Percentiles rank a stretch among this genome's conserved stretches.
phyloP scores from a whole-genome alignment of 2,113 vertebrate species.

The Cairina moschata region DNA sequence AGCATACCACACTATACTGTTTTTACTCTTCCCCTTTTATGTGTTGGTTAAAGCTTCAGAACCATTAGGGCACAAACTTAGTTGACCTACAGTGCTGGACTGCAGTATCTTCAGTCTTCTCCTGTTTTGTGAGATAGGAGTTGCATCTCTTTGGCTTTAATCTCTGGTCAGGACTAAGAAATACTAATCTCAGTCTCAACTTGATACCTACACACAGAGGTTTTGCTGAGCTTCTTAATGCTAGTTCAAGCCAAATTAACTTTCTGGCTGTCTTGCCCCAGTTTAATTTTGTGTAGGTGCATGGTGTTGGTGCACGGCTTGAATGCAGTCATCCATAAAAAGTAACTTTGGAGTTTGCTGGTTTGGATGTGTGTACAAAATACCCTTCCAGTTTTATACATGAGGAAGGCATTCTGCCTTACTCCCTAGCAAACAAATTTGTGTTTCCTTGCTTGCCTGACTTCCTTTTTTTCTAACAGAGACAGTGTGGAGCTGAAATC shows the following conservation, averaged over 20 bases:
- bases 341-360: not conserved
- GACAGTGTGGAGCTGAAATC: accelerated
- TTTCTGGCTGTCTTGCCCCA: not conserved
- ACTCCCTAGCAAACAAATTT: not conserved
- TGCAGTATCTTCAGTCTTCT: not conserved
- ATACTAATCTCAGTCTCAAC: not conserved
- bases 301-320: not conserved
- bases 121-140: not conserved
- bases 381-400: conserved; percentile 26
- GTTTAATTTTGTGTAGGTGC: not conserved
- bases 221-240: not conserved
- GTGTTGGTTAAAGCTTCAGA: not conserved
- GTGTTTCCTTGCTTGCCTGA: not conserved
- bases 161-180: not conserved
- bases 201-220: not conserved
- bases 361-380: not conserved
- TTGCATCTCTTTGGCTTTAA: not conserved
- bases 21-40: not conserved
- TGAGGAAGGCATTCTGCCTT: conserved; percentile 44
- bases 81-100: not conserved
- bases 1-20: not conserved
- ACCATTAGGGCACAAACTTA: not conserved
- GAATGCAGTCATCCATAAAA: not conserved
- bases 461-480: not conserved
- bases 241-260: not conserved